Base-by-base conservation (phyloP, 2,888 invertebrate species). In the Chironomus tentans region DNA sequence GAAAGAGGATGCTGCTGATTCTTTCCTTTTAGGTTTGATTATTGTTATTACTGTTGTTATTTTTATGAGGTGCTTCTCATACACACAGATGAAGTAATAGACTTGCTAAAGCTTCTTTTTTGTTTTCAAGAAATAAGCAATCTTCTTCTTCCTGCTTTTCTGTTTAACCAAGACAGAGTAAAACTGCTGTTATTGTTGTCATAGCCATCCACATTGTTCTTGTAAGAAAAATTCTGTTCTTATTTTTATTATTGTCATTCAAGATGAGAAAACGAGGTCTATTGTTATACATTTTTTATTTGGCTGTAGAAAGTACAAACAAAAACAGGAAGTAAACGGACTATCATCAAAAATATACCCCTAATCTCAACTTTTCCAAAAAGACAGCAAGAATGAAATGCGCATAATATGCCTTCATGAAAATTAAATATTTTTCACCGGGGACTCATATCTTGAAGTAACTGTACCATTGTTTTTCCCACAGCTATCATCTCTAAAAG, bases 21-120 rank as follows among this genome's bases (percentile, higher is more conserved):
- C 4, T 22, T 22, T 24, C 50, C 71, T 50, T 22, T 50, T 24
- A 71, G 72, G 61, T 72, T 72, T 62, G 24, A 46, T 72, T 72
- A 72, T 72, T 72, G 72, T 72, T 72, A 72, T 72, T 68, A 38
- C 56, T 15, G 56, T 68, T 62, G 28, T 46, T 72, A 50, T 50
- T 72, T 56, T 72, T 61, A 72, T 62, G 61, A 62, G 72, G 61
- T n/a, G 24, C 65, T 21, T 24, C 65, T 24, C 65, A 65, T 21
- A 65, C 6, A 18, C n/a, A 56, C 38, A 38, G 38, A 38, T 38
- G 38, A 38, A 38, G 38, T 38, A 38, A 38, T 38, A 38, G 38
- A 38, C 38, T 38, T 38, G 38, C 56, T 7, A 15, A 56, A 56
- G 56, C 56, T 56, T 38, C 1, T 38, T 18, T 65, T 65, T 65